Percentiles rank a stretch among this genome's conserved stretches.
Evolutionary conservation across 2,113 vertebrate species (phyloP).

Genomic region (Nesoenas mayeri): DNA sequence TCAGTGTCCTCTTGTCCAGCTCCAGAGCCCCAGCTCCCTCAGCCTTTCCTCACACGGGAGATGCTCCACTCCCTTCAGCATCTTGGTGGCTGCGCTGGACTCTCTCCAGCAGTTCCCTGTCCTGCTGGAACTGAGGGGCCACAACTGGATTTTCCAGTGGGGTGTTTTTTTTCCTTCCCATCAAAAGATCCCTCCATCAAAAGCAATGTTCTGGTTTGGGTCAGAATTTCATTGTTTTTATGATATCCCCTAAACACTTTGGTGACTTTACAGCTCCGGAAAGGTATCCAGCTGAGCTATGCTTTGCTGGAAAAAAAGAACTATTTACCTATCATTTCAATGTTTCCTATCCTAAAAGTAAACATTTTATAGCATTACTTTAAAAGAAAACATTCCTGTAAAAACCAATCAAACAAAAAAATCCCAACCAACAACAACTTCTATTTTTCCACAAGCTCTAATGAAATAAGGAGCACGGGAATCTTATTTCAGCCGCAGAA

Average conservation of each 20-base stretch:
- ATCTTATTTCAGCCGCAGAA: constrained; percentile 49
- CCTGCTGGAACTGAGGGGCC: too few species aligned
- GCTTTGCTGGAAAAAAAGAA: not conserved
- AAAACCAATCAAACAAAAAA: not conserved
- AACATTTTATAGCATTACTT: not conserved
- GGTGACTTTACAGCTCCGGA: not conserved
- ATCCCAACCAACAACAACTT: not conserved
- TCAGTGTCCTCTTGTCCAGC: too few species aligned
- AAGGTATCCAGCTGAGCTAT: not conserved
- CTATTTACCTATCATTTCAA: not conserved
- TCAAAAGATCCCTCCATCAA: not conserved
- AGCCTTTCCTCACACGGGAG: too few species aligned
- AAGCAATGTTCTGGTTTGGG: not conserved
- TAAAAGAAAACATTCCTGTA: not conserved
- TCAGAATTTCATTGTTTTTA: not conserved
- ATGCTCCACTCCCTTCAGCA: too few species aligned
- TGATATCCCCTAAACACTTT: not conserved
- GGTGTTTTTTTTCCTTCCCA: not conserved
- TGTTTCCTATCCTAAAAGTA: not conserved
- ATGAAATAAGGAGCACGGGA: constrained; percentile 42
- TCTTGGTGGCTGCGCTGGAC: too few species aligned
- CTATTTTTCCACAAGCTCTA: constrained; percentile 19
- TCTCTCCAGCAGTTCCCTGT: too few species aligned
- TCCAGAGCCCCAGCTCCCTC: too few species aligned
- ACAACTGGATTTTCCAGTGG: not conserved